Evolutionary conservation across 2,797 vertebrate species (phyloP), one percentile per base, ranked within the genome.

Genomic region (Melopsittacus undulatus): DNA sequence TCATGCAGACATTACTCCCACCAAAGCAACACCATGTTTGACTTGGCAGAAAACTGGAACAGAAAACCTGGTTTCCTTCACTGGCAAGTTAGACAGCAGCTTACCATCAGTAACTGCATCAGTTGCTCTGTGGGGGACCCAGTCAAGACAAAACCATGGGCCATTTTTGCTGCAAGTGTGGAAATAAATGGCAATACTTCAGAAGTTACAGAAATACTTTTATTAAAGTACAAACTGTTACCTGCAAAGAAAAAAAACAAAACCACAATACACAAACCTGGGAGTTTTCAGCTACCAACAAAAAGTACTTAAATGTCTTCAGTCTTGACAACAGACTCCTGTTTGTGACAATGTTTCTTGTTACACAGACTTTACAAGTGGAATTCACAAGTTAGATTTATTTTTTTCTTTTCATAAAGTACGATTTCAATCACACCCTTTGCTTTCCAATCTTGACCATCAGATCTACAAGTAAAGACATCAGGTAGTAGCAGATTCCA

Each of bases 41-140:
- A 40, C 23, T 10, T 0, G 0, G 12, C 22, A 68, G 67, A 52
- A 46, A 63, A n/a, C 38, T 0, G 2, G 15, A 30, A 67, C 0
- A 2, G n/a, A 8, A 54, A 43, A 62, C 7, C 3, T 3, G 3
- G 7, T 14, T 36, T 45, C 17, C 18, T 73, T 77, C 42, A 43
- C 1, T 8, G 3, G 21, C 0, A 0, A 61, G n/a, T 61, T n/a
- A 40, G 0, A 22, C 34, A 46, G 64, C 36, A 49, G 34, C 38
- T 63, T 57, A 24, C 30, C 62, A 42, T n/a, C 29, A 38, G 12
- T 5, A 52, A 30, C 45, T 32, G 32, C 18, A 5, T 18, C 3
- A 32, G 32, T 9, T 80, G 26, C 32, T 56, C 68, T 27, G 29
- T 1, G 5, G 12, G 13, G n/a, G 5, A 30, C 32, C 0, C 1